Evolutionary conservation across 2,113 vertebrate species (phyloP).

Genomic region (Zosterops borbonicus): DNA sequence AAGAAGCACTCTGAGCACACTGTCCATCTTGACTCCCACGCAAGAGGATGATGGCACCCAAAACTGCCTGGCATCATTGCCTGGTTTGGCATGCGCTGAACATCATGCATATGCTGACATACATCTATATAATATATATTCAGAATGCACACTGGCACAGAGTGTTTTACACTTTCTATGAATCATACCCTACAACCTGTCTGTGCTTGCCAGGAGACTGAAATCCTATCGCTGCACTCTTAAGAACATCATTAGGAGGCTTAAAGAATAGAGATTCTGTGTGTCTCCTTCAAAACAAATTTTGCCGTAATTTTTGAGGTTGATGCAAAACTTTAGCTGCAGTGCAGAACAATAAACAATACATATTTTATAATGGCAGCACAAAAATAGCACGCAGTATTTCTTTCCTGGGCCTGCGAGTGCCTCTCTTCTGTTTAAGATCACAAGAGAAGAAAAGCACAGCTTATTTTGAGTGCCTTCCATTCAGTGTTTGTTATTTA

Average conservation of each 20-base stretch:
- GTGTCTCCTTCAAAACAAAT: slow-evolving; percentile 63
- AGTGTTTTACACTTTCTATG: neutral
- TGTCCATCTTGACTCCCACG: neutral
- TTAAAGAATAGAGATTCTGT: slow-evolving; percentile 13
- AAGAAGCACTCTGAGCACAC: neutral
- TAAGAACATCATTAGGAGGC: slow-evolving; percentile 43
- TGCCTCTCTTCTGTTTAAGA: slow-evolving; percentile 58
- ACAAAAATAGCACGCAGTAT: slow-evolving; percentile 69
- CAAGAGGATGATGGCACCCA: neutral
- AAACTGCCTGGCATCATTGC: neutral
- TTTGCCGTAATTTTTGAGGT: slow-evolving; percentile 61
- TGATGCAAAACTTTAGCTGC: slow-evolving; percentile 68
- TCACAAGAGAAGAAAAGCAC: slow-evolving; percentile 54
- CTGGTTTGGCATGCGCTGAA: neutral
- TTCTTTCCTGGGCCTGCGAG: slow-evolving; percentile 48
- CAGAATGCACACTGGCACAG: neutral
- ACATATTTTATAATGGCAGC: slow-evolving; percentile 65
- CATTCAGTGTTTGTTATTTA: neutral
- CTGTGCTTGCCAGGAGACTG: slow-evolving; percentile 2
- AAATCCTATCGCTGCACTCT: neutral
- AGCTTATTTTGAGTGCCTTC: neutral
- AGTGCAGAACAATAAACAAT: slow-evolving; percentile 66
- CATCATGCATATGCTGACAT: neutral
- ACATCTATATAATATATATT: neutral
- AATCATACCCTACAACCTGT: slow-evolving; percentile 1